These are phyloP conservation scores for Hippocampus abdominalis DNA, from an alignment of 2,113 vertebrate species.

Conservation along the genomic window DNA sequence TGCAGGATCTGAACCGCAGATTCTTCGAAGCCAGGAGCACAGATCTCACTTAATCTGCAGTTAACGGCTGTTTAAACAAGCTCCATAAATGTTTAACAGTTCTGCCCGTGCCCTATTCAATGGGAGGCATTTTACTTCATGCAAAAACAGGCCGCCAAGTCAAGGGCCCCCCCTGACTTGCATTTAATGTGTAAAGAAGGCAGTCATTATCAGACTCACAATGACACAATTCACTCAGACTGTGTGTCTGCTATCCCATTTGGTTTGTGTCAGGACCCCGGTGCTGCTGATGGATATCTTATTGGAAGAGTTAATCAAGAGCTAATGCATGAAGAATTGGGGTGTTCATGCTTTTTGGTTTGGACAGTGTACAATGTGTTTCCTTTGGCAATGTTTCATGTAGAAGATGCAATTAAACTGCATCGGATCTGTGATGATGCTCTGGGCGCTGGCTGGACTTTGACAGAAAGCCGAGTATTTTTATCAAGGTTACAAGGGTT, in stretches of 20 bases:
- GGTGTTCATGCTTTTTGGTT: slow-evolving; percentile 23
- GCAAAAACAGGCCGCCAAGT: slow-evolving; percentile 58
- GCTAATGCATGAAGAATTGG: slow-evolving; percentile 30
- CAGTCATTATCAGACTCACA: slow-evolving; percentile 62
- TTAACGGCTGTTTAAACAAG: slow-evolving; percentile 74
- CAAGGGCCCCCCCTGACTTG: slow-evolving; percentile 40
- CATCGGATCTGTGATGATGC: slow-evolving; percentile 1
- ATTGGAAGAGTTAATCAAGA: slow-evolving; percentile 51
- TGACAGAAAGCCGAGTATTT: background rate
- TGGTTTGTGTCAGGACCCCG: slow-evolving; percentile 47
- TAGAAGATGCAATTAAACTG: background rate
- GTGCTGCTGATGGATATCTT: slow-evolving; percentile 43
- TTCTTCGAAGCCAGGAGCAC: slow-evolving; percentile 39
- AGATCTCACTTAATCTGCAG: slow-evolving; percentile 68
- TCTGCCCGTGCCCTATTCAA: slow-evolving; percentile 57
- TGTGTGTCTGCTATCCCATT: slow-evolving; percentile 49
- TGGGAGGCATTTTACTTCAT: slow-evolving; percentile 66
- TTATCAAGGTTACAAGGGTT: background rate
- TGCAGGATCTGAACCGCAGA: slow-evolving; percentile 37
- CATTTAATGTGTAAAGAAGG: slow-evolving; percentile 63
- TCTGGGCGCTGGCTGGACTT: background rate
- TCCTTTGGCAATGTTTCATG: slow-evolving; percentile 9
- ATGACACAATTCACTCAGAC: slow-evolving; percentile 62
- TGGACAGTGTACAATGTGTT: slow-evolving; percentile 7
- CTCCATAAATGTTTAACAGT: slow-evolving; percentile 61